Conservation (phyloP, 2,888 invertebrate genomes). For the Griposia aprilina region DNA sequence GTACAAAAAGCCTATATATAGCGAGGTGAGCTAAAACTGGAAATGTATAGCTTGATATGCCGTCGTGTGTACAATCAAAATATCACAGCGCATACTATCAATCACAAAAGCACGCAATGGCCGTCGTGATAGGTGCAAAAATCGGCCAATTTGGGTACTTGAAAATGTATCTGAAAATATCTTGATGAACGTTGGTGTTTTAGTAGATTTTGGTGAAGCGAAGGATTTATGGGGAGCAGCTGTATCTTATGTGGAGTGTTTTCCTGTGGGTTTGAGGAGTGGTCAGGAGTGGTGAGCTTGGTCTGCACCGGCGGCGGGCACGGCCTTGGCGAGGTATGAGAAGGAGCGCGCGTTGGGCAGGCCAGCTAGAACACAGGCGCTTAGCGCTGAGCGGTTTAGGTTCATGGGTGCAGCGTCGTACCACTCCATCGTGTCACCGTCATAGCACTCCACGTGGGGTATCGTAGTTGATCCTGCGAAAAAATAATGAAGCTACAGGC, state of each 20-base stretch:
- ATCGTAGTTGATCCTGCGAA: constrained; percentile 92
- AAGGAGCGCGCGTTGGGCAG: constrained; percentile 93
- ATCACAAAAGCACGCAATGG: constrained; percentile 55
- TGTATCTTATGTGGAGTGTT: constrained; percentile 53
- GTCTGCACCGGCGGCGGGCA: constrained; percentile 87
- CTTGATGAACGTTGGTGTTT: constrained; percentile 37
- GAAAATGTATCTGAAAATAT: constrained; percentile 63
- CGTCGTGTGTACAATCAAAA: constrained; percentile 77
- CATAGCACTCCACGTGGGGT: constrained; percentile 94
- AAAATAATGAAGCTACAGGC: not conserved
- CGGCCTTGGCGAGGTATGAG: constrained; percentile 89
- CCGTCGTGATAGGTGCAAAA: constrained; percentile 49
- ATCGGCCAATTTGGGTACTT: constrained; percentile 53
- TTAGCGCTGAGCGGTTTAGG: constrained; percentile 94
- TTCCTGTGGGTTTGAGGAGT: constrained; percentile 41
- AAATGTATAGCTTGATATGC: too few species aligned
- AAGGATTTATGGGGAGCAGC: constrained; percentile 59
- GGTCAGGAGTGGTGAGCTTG: constrained; percentile 82
- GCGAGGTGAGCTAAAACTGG: too few species aligned
- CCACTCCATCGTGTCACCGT: constrained; percentile 92
- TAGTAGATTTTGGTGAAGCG: constrained; percentile 56
- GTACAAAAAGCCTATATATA: too few species aligned
- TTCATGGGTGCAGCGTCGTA: constrained; percentile 94
- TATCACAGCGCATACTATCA: constrained; percentile 79
- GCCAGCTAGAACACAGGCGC: constrained; percentile 94